Evolutionary conservation across 2,888 invertebrate species (phyloP).

Genomic region (Hypomecis punctinalis): DNA sequence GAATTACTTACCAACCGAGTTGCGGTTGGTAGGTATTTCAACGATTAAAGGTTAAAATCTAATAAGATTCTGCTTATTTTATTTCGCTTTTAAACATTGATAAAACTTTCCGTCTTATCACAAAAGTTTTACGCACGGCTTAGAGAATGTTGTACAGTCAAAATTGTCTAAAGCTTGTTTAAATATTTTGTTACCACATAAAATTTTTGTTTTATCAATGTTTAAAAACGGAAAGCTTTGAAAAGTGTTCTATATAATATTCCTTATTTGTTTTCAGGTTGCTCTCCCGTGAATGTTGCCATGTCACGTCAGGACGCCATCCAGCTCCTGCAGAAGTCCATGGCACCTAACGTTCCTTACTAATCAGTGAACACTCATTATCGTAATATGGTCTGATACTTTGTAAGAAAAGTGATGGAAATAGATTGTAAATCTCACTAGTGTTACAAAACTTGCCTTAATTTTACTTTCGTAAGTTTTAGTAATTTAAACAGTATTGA

Average conservation of each 20-base stretch:
- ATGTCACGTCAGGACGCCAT: conserved; percentile 77
- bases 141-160: too few species aligned
- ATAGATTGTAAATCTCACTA: conserved; percentile 20
- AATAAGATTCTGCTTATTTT: too few species aligned
- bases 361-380: conserved; percentile 14
- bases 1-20: too few species aligned
- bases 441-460: conserved; percentile 21
- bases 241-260: not conserved
- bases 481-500: conserved; percentile 36
- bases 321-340: conserved; percentile 57
- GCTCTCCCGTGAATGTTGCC: conserved; percentile 67
- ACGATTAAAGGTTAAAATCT: too few species aligned
- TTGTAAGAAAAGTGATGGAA: conserved; percentile 10
- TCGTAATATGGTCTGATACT: not conserved
- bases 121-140: too few species aligned
- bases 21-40: too few species aligned
- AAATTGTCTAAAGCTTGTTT: too few species aligned
- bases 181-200: too few species aligned
- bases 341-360: conserved; percentile 20
- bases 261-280: conserved; percentile 58
- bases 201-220: too few species aligned
- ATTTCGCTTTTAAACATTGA: too few species aligned
- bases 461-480: conserved; percentile 22
- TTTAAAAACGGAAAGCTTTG: too few species aligned
- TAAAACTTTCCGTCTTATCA: too few species aligned